Evolutionary conservation across 2,797 vertebrate genomes (phyloP).

Genomic region (Notolabrus celidotus): DNA sequence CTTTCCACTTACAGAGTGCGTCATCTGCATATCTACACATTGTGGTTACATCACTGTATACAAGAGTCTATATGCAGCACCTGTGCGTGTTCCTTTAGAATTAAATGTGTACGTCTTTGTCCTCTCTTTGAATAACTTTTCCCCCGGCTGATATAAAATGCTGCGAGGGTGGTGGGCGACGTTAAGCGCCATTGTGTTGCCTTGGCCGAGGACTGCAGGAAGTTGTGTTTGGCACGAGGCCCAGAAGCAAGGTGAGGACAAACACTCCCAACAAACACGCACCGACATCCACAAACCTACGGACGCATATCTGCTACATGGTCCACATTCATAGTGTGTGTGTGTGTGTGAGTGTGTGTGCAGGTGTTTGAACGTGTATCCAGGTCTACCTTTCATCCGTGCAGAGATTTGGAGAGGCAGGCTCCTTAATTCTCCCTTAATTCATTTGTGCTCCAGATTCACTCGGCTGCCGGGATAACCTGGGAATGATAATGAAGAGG

Average conservation of each 20-base stretch:
- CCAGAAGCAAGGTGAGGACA: conserved; percentile 78
- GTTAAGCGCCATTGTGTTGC: conserved; percentile 62
- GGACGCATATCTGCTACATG: conserved; percentile 19
- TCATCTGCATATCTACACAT: conserved; percentile 40
- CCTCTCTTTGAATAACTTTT: conserved; percentile 61
- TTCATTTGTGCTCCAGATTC: conserved; percentile 97
- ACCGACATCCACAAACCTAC: conserved; percentile 53
- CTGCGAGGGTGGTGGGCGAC: conserved; percentile 51
- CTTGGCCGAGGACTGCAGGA: conserved; percentile 59
- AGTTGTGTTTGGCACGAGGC: conserved; percentile 69
- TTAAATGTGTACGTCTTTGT: conserved; percentile 47
- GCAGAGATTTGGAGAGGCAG: conserved; percentile 92
- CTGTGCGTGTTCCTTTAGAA: conserved; percentile 23
- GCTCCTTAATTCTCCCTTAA: conserved; percentile 96
- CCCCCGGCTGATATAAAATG: conserved; percentile 53
- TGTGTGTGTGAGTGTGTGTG: neutral
- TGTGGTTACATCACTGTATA: neutral
- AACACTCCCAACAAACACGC: conserved; percentile 63
- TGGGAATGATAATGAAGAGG: conserved; percentile 94
- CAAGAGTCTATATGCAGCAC: conserved; percentile 7
- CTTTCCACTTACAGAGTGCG: conserved; percentile 10
- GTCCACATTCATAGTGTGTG: conserved; percentile 7
- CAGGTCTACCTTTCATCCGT: conserved; percentile 91
- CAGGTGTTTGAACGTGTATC: conserved; percentile 44
- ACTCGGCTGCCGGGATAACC: conserved; percentile 92